Percentiles rank a stretch among this genome's conserved stretches.
These are phyloP conservation scores for Oligia strigilis DNA, from an alignment of 2,888 invertebrate genomes.

Conservation along the genomic window DNA sequence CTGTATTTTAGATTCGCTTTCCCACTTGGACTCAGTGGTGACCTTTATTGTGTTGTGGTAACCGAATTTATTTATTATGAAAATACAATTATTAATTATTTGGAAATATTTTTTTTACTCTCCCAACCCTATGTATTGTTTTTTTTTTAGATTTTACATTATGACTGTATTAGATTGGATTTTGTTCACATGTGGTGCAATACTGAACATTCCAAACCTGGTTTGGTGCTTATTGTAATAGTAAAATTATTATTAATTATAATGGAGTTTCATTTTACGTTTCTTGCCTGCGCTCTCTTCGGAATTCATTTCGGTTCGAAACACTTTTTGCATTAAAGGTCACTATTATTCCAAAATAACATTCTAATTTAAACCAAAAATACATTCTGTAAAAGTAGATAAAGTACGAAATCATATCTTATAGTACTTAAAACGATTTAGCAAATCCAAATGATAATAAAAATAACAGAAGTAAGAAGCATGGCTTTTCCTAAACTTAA, in stretches of 20 bases:
- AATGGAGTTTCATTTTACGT: slow-evolving; percentile 84
- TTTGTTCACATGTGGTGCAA: slow-evolving; percentile 87
- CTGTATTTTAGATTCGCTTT: slow-evolving; percentile 62
- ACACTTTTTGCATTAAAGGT: slow-evolving; percentile 80
- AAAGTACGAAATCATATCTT: slow-evolving; percentile 66
- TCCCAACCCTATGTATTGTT: slow-evolving; percentile 67
- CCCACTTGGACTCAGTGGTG: slow-evolving; percentile 81
- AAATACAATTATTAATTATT: slow-evolving; percentile 67
- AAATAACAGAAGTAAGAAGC: slow-evolving; percentile 68
- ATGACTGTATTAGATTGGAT: slow-evolving; percentile 80
- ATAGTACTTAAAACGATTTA: slow-evolving; percentile 69
- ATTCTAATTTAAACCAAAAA: slow-evolving; percentile 48
- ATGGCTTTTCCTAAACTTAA: slow-evolving; percentile 76
- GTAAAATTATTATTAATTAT: slow-evolving; percentile 86
- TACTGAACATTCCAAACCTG: slow-evolving; percentile 90
- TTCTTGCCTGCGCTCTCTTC: slow-evolving; percentile 81
- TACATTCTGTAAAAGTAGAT: slow-evolving; percentile 43
- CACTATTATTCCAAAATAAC: slow-evolving; percentile 79
- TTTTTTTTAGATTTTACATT: slow-evolving; percentile 70
- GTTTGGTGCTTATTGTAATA: slow-evolving; percentile 89
- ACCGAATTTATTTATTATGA: slow-evolving; percentile 81
- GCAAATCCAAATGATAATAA: slow-evolving; percentile 63
- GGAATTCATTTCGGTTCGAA: slow-evolving; percentile 58
- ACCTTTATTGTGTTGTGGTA: slow-evolving; percentile 86
- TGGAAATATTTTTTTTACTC: slow-evolving; percentile 67